Conservation (phyloP, 2,888 invertebrate species). For the Callosobruchus maculatus region DNA sequence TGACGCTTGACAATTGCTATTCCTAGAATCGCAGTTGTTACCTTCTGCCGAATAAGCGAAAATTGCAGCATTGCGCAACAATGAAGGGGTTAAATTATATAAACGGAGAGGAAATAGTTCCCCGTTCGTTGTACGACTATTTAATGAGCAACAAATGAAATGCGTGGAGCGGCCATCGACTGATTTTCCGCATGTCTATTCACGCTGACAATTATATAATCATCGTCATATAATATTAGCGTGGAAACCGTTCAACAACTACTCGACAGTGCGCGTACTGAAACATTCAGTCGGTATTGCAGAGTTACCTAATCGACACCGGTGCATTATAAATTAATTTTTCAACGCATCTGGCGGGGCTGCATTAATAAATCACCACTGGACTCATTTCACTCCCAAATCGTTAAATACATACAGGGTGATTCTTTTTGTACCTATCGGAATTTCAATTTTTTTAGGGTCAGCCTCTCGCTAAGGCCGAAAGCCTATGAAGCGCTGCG, state of each 20-base stretch:
- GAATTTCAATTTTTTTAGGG: no score
- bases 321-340: not conserved
- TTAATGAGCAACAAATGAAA: not conserved
- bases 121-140: not conserved
- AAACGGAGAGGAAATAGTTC: not conserved
- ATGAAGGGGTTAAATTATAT: no score
- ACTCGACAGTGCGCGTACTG: not conserved
- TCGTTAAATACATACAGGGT: not conserved
- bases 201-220: not conserved
- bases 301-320: not conserved
- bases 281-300: not conserved
- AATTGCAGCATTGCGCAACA: no score
- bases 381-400: not conserved
- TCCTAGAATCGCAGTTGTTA: no score
- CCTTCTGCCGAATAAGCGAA: no score
- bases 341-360: not conserved
- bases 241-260: not conserved
- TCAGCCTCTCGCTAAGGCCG: no score
- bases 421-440: no score
- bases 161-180: not conserved
- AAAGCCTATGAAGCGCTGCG: no score
- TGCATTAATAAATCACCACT: not conserved
- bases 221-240: not conserved
- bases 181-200: not conserved
- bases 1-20: no score